Percentiles rank a stretch among this genome's conserved stretches.
Conservation (phyloP, 2,888 invertebrate species). For the Theretra japonica region DNA sequence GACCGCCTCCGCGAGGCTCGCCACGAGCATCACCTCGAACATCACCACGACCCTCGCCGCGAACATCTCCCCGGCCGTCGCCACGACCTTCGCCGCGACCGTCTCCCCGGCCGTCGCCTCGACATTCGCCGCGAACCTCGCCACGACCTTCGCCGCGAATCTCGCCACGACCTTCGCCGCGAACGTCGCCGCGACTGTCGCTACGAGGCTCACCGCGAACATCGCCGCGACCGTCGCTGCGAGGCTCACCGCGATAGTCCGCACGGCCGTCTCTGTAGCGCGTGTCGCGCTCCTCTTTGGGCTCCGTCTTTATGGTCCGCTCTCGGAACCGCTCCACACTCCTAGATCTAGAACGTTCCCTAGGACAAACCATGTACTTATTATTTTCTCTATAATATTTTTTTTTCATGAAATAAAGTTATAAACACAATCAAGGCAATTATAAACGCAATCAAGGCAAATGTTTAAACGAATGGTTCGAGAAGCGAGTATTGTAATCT, state of each 20-base stretch:
- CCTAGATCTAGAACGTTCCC: constrained; percentile 55
- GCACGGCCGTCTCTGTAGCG: constrained; percentile 44
- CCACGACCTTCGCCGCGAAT: constrained; percentile 38
- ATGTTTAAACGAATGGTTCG: no score
- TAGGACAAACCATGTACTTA: constrained; percentile 35
- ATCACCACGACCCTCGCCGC: constrained; percentile 36
- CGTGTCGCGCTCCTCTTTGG: constrained; percentile 47
- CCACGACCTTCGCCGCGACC: constrained; percentile 37
- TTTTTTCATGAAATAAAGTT: background rate
- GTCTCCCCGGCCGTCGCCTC: constrained; percentile 25
- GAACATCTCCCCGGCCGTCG: constrained; percentile 39
- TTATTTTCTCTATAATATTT: no score
- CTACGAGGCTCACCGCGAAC: no score
- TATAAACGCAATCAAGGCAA: no score
- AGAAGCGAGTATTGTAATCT: no score
- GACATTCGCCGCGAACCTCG: constrained; percentile 28
- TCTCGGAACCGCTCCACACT: constrained; percentile 65
- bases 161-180: constrained; percentile 33
- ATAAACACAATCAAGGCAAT: no score
- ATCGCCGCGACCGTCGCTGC: constrained; percentile 13
- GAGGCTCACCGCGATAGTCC: constrained; percentile 27
- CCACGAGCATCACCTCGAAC: background rate
- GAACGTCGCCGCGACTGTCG: constrained; percentile 22
- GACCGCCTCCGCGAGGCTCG: constrained; percentile 34
- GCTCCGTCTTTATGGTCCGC: constrained; percentile 46